Conservation (phyloP, 2,113 vertebrate species). For the Propithecus coquereli region DNA sequence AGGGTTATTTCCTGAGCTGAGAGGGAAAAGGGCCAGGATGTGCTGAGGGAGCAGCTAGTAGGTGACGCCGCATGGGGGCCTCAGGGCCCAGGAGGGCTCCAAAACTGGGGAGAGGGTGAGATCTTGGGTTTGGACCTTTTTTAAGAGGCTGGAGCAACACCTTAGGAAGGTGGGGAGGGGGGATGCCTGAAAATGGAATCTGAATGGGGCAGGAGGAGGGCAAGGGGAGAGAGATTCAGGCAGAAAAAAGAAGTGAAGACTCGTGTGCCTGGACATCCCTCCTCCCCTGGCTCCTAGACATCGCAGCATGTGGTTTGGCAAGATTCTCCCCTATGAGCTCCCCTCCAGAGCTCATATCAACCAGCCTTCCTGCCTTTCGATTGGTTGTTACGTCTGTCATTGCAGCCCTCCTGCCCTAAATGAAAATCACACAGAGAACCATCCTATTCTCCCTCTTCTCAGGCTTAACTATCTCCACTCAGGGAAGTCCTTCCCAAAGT, state of each 20-base stretch:
- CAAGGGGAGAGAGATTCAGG: no score
- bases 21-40: background rate
- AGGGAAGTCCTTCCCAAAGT: background rate
- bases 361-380: background rate
- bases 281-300: background rate
- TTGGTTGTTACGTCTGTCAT: background rate
- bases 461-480: background rate
- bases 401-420: background rate
- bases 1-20: background rate
- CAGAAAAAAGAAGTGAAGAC: background rate
- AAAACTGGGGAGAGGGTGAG: background rate
- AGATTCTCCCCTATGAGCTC: background rate
- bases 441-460: background rate
- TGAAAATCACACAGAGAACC: background rate
- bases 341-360: background rate
- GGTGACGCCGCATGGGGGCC: rapidly evolving
- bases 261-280: background rate
- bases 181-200: background rate
- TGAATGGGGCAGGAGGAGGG: background rate
- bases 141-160: background rate
- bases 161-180: no score
- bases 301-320: background rate
- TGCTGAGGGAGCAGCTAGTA: background rate
- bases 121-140: background rate
- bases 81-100: background rate